Evolutionary conservation across 2,113 vertebrate species (phyloP).

Genomic region (Orcinus orca): DNA sequence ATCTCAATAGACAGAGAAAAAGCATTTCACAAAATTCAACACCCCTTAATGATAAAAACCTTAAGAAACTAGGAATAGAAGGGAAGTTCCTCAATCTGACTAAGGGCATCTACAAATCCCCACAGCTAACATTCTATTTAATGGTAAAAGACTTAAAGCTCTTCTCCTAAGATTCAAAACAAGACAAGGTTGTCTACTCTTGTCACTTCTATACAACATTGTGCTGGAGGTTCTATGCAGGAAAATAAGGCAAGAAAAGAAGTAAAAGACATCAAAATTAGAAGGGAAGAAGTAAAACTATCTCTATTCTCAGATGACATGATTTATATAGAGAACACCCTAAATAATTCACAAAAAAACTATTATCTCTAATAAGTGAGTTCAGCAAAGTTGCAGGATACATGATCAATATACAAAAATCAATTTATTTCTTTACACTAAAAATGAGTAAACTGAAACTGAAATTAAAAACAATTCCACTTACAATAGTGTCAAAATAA

Average conservation of each 20-base stretch:
- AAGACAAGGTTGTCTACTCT: neutral
- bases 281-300: neutral
- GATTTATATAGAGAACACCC: neutral
- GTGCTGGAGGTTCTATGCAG: neutral
- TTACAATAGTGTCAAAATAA: neutral
- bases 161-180: neutral
- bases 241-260: neutral
- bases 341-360: neutral
- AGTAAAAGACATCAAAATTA: neutral
- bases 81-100: neutral
- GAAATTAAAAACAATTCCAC: neutral
- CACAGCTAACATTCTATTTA: neutral
- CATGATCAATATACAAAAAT: neutral
- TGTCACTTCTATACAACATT: neutral
- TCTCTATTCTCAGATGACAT: neutral
- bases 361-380: neutral
- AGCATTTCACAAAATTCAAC: neutral
- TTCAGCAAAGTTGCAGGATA: neutral
- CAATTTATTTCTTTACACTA: neutral
- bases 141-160: neutral
- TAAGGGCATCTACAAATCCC: neutral
- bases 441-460: neutral
- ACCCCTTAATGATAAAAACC: neutral
- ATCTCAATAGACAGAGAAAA: neutral
- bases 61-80: neutral